Percentiles rank a stretch among this genome's conserved stretches.
Evolutionary conservation across 1,140 invertebrate species (phyloP).

Genomic region (Holcopasites calliopsidis): DNA sequence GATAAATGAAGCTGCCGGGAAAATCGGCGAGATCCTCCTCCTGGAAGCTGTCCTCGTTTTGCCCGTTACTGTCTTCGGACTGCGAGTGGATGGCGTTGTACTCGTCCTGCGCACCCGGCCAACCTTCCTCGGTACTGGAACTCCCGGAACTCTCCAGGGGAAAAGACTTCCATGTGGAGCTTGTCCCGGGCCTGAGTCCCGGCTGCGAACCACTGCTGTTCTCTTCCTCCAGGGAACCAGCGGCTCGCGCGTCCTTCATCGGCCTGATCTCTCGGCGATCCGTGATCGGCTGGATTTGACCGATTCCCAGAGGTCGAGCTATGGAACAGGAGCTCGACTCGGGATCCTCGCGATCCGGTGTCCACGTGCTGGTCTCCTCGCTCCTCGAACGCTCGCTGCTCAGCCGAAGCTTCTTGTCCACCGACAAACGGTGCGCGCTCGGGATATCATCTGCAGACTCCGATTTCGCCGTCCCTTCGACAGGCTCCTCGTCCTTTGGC

Average conservation of each 20-base stretch:
- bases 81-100: constrained; percentile 80
- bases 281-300: constrained; percentile 80
- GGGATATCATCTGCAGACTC: constrained; percentile 26
- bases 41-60: constrained; percentile 84
- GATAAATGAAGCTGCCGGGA: constrained; percentile 86
- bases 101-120: constrained; percentile 88
- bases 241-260: constrained; percentile 67
- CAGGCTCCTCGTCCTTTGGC: constrained; percentile 72
- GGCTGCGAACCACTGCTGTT: constrained; percentile 87
- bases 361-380: constrained; percentile 77
- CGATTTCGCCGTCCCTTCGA: constrained; percentile 28
- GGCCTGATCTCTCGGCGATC: constrained; percentile 74
- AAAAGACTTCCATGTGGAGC: constrained; percentile 89
- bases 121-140: constrained; percentile 90
- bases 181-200: constrained; percentile 82
- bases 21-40: constrained; percentile 89
- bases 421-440: constrained; percentile 64
- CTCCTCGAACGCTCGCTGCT: constrained; percentile 76
- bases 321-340: constrained; percentile 90
- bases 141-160: constrained; percentile 89
- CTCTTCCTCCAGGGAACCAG: constrained; percentile 74
- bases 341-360: constrained; percentile 83
- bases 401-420: constrained; percentile 73
- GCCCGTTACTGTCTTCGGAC: constrained; percentile 82
- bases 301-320: constrained; percentile 87